Base-by-base conservation (phyloP, 2,888 invertebrate species). In the Agonopterix heracliana region DNA sequence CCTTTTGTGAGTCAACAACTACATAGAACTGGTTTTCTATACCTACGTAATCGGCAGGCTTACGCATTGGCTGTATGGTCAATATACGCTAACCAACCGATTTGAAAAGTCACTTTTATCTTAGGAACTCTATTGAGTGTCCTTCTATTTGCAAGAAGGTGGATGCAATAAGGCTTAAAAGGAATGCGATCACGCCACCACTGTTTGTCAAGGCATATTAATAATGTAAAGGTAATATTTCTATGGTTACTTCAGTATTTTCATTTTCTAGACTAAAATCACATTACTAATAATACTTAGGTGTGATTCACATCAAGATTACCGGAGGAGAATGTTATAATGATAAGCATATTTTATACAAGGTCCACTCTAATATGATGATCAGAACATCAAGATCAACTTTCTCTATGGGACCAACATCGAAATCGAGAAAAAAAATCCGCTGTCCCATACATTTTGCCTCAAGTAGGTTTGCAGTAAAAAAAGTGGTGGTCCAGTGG, bases 1-100 rank as follows among this genome's bases (percentile, higher is more conserved):
- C 62, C 60, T 63, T 63, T 66, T 66, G 64, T 62, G 68, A 71
- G 61, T 68, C 66, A 71, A 72, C 66, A 65, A 34, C 56, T 60
- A n/a, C n/a, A n/a, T n/a, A 63, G 62, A 71, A 73, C 73, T 57
- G 69, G 73, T 73, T 72, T 67, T 36, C 34, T 46, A 52, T 55
- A 48, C 49, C 48, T 51, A 57, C 61, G 63, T 64, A 68, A 67
- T 61, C 53, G 51, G 57, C 57, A n/a, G 38, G 49, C 49, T 59
- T 59, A 63, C 63, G 59, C 60, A 60, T 54, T 54, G 46, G 52
- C 53, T 65, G 26, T 26, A 26, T 26, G 66, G 69, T 66, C 68
- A 67, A 69, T 60, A 66, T 52, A 60, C 64, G 68, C 55, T 54
- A 71, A 52, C 67, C 71, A 57, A 48, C 73, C 66, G 57, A 64